A percentile compares a stretch with the other conserved stretches of the same genome.
phyloP scores from a whole-genome alignment of 2,797 vertebrate species.

The Microchirus variegatus region DNA sequence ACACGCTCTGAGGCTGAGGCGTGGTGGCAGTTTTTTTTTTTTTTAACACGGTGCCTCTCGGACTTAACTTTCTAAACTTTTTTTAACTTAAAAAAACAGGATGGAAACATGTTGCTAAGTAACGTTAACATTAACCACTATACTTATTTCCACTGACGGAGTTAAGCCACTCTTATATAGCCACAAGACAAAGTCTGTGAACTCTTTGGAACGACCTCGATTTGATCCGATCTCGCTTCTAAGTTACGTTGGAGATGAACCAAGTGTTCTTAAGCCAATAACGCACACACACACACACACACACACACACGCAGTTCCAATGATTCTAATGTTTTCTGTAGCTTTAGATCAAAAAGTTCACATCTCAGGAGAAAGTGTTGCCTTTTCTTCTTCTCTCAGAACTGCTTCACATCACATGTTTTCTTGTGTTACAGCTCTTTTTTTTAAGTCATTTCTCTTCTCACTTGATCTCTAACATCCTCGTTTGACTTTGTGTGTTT shows the following conservation, averaged over 20 bases:
- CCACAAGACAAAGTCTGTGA: background rate
- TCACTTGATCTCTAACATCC: too few species aligned
- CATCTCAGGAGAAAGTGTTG: too few species aligned
- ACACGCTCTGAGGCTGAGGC: slow-evolving; percentile 19
- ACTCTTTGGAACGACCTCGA: background rate
- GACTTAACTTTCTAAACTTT: slow-evolving; percentile 43
- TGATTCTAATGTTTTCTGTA: too few species aligned
- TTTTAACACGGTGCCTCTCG: slow-evolving; percentile 46
- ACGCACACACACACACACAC: background rate
- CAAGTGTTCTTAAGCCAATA: background rate
- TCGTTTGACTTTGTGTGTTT: too few species aligned
- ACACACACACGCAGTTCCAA: too few species aligned
- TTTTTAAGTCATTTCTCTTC: too few species aligned
- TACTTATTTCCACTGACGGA: slow-evolving; percentile 62
- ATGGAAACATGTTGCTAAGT: slow-evolving; percentile 37
- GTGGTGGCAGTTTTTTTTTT: slow-evolving; percentile 11
- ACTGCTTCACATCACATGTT: too few species aligned
- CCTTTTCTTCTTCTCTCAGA: too few species aligned
- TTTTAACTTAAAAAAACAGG: slow-evolving; percentile 39
- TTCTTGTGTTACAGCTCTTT: too few species aligned
- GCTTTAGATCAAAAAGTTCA: too few species aligned
- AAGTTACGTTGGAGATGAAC: background rate
- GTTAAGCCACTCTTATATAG: slow-evolving; percentile 32
- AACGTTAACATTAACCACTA: slow-evolving; percentile 66
- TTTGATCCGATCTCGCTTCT: background rate